Base-by-base conservation (phyloP, 2,797 vertebrate genomes). In the Chaetodon trifasciatus region DNA sequence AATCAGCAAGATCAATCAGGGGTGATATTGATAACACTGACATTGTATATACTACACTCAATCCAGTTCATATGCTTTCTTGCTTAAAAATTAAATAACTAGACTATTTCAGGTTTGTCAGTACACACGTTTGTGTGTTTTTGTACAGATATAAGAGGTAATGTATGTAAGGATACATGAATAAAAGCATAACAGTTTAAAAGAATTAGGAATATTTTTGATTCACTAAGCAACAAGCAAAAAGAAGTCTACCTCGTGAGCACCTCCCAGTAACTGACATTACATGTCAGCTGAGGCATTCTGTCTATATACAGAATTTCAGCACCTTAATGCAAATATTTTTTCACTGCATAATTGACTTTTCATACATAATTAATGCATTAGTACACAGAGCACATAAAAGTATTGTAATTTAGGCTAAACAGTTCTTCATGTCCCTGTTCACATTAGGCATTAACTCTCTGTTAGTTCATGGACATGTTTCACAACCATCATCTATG, bases 401-500 rank as follows among this genome's bases (percentile, higher is more conserved):
- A 17, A 23, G 8, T 21, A 42, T 17, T 50, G 8, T 19, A 50
- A 28, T 12, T 42, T 21, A 23, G 0, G 17, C 49, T 0, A 24
- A 5, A 19, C 11, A 58, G 35, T 24, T 67, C 3, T 17, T 64
- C 2, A 0, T 23, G 40, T 21, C 16, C 3, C 2, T 58, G 17
- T 23, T 71, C 39, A 39, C 15, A 74, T 55, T 8, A 35, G 16
- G 57, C 53, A 42, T 61, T 0, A 64, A 60, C 28, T 28, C 28
- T 28, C 9, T 40, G 47, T 19, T 10, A 61, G 11, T 35, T 53
- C 11, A 63, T 32, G 8, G 44, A 37, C 5, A 0, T 24, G 37
- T 70, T 78, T 70, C n/a, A 57, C 37, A 61, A 71, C 35, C 4
- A 8, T 49, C 6, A 0, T 19, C 6, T 75, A 15, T 87, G 87